Evolutionary conservation across 1,140 invertebrate genomes (phyloP), one percentile per base, ranked within the genome.

Genomic region (Colletes latitarsis): DNA sequence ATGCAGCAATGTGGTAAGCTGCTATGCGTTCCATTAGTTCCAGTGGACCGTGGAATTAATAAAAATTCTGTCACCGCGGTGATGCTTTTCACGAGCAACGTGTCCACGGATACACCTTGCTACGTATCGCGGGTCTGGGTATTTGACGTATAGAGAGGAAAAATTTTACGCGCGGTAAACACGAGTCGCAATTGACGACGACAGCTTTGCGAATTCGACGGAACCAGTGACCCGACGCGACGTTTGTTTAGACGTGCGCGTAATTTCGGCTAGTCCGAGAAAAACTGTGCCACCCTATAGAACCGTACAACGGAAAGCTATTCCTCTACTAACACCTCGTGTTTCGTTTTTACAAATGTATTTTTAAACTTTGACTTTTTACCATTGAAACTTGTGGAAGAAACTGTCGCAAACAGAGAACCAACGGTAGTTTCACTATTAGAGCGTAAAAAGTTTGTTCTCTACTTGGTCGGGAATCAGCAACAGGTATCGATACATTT

Each of bases 131-230:
- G n/a, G n/a, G 14, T 19, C 41, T 41, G 57, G 30, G 71, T 49
- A 46, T 64, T 70, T 14, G 49, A 43, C 43, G 68, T 53, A 71
- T 74, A 74, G 62, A 46, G 60, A 71, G 52, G 73, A 41, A 74
- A 70, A 87, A 87, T 88, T 88, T 88, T 66, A 84, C 85, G 67
- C 78, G 81, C 41, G 30, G 30, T 84, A 82, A 80, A 82, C 84
- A 87, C 72, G 53, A 39, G 17, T 67, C 63, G 77, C 58, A 39
- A 86, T 86, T 58, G 76, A 85, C 72, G 57, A 74, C 60, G 85
- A 86, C 73, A 81, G 82, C 21, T 73, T n/a, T 10, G 69, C 73
- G 53, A 81, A 85, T 72, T 78, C n/a, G 21, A 52, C 57, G 55
- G 64, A 52, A 30, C 60, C 46, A 74, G 73, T 41, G 53, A 19